Conservation (phyloP, 2,113 vertebrate genomes). For the Micromys minutus region DNA sequence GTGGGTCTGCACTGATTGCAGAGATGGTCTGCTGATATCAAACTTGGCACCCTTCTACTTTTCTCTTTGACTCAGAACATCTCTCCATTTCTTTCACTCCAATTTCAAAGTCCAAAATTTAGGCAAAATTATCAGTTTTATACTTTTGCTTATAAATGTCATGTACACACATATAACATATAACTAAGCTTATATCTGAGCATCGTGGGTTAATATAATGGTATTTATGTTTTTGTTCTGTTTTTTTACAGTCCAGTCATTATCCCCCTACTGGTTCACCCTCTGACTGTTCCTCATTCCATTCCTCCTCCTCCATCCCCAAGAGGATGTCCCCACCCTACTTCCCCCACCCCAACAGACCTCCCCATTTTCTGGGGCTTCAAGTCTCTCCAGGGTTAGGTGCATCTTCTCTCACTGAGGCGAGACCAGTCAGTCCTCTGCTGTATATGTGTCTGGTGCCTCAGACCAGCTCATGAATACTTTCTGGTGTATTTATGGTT, state of each 20-base stretch:
- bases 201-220: not conserved
- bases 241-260: no score
- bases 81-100: not conserved
- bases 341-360: no score
- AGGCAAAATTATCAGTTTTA: not conserved
- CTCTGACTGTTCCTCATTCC: no score
- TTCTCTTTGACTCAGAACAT: not conserved
- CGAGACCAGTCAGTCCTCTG: no score
- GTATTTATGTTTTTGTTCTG: not conserved
- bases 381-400: no score
- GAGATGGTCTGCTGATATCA: not conserved
- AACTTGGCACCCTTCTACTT: not conserved
- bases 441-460: no score
- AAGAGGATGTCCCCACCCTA: no score
- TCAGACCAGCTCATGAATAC: no score
- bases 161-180: not conserved
- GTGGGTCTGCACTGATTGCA: not conserved
- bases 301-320: no score
- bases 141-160: not conserved
- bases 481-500: not conserved
- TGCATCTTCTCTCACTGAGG: no score
- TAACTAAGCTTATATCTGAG: not conserved
- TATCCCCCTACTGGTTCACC: no score
- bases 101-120: not conserved
- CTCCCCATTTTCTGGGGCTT: no score